Conservation (phyloP, 2,888 invertebrate species). For the Tineola bisselliella region DNA sequence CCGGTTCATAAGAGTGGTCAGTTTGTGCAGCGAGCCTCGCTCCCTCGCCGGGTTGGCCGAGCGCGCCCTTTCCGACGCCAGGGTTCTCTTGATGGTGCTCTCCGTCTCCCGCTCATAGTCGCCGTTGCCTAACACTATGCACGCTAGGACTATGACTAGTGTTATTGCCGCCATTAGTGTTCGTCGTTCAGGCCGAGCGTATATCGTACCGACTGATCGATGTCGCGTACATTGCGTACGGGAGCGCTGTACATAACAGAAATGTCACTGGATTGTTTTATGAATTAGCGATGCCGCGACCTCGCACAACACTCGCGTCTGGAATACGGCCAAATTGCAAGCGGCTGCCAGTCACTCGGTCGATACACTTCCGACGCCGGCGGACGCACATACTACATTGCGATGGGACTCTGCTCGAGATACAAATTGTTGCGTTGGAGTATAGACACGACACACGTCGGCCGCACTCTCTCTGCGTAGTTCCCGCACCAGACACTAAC, state of each 20-base stretch:
- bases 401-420: constrained; percentile 18
- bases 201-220: constrained; percentile 23
- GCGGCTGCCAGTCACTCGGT: constrained; percentile 25
- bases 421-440: constrained; percentile 14
- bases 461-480: constrained; percentile 10
- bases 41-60: constrained; percentile 40
- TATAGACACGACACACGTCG: constrained; percentile 3
- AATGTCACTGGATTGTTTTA: constrained; percentile 30
- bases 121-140: constrained; percentile 35
- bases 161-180: constrained; percentile 54
- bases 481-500: constrained; percentile 15
- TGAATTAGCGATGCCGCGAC: constrained; percentile 27
- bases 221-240: neutral
- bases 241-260: constrained; percentile 13
- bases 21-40: constrained; percentile 39
- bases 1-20: constrained; percentile 39
- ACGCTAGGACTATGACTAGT: constrained; percentile 33
- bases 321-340: constrained; percentile 36
- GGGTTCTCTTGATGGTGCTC: constrained; percentile 47
- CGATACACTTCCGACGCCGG: constrained; percentile 30
- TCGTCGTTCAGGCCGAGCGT: constrained; percentile 19
- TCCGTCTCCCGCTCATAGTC: constrained; percentile 46
- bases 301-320: constrained; percentile 26
- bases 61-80: constrained; percentile 52
- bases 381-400: constrained; percentile 20